A percentile compares a stretch with the other conserved stretches of the same genome.
These are phyloP conservation scores for Fregetta grallaria DNA, from an alignment of 2,113 vertebrate genomes.

Conservation along the genomic window DNA sequence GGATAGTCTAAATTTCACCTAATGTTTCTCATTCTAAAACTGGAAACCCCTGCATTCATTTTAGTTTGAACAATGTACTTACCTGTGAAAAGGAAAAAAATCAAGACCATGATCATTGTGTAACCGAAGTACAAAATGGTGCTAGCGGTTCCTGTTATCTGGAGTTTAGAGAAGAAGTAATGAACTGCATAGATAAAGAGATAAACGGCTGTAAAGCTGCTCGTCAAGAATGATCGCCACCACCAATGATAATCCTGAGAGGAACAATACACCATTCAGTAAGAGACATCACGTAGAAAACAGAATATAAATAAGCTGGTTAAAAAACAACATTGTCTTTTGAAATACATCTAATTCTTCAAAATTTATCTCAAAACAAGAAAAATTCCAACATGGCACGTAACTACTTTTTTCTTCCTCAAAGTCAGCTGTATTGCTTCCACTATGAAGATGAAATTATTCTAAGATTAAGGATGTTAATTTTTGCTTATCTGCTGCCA, in stretches of 20 bases:
- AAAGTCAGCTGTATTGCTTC: neutral
- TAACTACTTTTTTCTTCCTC: neutral
- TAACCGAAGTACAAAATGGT: slow-evolving; percentile 89
- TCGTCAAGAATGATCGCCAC: slow-evolving; percentile 90
- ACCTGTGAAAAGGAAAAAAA: slow-evolving; percentile 90
- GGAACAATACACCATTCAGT: neutral
- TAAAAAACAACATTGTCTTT: neutral
- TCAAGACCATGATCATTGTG: slow-evolving; percentile 85
- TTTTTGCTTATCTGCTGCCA: neutral
- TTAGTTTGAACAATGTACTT: neutral
- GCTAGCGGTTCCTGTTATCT: slow-evolving; percentile 82
- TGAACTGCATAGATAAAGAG: slow-evolving; percentile 85
- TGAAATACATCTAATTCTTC: neutral
- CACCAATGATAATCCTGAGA: slow-evolving; percentile 91
- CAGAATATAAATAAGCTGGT: neutral
- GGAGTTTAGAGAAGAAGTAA: slow-evolving; percentile 88
- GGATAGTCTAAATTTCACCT: neutral
- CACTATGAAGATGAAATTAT: neutral
- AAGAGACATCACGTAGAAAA: neutral
- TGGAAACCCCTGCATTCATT: neutral
- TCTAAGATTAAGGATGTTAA: neutral
- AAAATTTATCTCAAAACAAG: neutral
- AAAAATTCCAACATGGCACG: neutral
- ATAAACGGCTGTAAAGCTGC: slow-evolving; percentile 89
- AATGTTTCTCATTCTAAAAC: neutral